These are phyloP conservation scores for Stercorarius parasiticus DNA, from an alignment of 2,113 vertebrate genomes.

Conservation along the genomic window DNA sequence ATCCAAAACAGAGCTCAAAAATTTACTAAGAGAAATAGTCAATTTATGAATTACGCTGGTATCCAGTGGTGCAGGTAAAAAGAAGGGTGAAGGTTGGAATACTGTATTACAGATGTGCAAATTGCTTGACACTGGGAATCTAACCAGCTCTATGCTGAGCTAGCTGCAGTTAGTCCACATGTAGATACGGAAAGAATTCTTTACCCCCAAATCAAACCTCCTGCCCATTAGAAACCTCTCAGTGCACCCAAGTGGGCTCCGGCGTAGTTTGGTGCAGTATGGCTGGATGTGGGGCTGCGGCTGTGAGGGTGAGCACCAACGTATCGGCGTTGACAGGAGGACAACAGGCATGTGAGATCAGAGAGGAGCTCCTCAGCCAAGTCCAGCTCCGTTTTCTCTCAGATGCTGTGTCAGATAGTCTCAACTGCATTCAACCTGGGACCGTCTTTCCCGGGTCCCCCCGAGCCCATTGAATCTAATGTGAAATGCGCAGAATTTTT, in stretches of 20 bases:
- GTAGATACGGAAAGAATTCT: not conserved
- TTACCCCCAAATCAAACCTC: not conserved
- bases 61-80: not conserved
- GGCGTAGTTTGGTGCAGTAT: fast-evolving
- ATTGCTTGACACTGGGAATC: not conserved
- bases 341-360: fast-evolving
- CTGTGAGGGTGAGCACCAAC: not conserved
- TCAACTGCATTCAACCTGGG: not conserved
- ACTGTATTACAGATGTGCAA: not conserved
- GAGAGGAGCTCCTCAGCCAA: not conserved
- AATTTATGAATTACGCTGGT: not conserved
- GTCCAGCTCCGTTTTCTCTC: not conserved
- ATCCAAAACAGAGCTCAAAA: not conserved
- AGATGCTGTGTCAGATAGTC: fast-evolving
- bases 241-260: fast-evolving
- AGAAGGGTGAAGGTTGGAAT: not conserved
- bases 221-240: not conserved
- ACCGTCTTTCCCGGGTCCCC: not conserved
- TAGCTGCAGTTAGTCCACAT: not conserved
- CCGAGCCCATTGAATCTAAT: fast-evolving
- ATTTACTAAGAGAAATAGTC: not conserved
- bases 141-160: not conserved
- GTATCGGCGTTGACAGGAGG: not conserved
- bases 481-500: not conserved
- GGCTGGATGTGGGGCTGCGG: not conserved